A percentile compares a stretch with the other conserved stretches of the same genome.
phyloP scores from a whole-genome alignment of 1,140 invertebrate genomes.

The Drosophila punjabiensis region DNA sequence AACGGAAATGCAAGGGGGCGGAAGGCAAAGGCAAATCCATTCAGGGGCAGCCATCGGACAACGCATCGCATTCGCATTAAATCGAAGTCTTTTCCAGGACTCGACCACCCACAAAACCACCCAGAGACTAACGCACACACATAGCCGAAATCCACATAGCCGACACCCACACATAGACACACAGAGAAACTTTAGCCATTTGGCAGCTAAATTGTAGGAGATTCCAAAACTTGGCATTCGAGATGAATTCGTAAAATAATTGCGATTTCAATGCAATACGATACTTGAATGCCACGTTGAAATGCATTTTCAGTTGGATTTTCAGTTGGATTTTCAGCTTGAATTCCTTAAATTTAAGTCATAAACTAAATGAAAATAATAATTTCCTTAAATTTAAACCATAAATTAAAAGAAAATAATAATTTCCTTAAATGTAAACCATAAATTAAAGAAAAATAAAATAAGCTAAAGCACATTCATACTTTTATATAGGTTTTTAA shows the following conservation, averaged over 20 bases:
- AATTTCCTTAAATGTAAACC: no score
- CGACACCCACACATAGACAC: slow-evolving; percentile 18
- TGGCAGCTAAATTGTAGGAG: slow-evolving; percentile 69
- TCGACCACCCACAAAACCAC: slow-evolving; percentile 18
- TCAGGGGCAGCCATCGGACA: slow-evolving; percentile 64
- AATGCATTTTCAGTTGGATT: neutral
- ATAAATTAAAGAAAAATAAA: neutral
- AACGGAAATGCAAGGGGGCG: slow-evolving; percentile 19
- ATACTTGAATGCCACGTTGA: neutral
- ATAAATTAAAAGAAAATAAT: no score
- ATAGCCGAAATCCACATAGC: slow-evolving; percentile 4
- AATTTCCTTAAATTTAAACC: no score
- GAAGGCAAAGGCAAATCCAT: slow-evolving; percentile 53
- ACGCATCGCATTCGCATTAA: slow-evolving; percentile 80
- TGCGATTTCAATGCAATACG: neutral
- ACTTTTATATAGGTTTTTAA: no score
- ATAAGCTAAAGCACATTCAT: no score
- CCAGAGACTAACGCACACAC: slow-evolving; percentile 11
- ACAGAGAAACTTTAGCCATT: slow-evolving; percentile 63
- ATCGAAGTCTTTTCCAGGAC: slow-evolving; percentile 72
- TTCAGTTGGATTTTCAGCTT: neutral
- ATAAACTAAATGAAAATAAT: no score
- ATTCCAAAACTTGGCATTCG: slow-evolving; percentile 35
- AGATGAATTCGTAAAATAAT: slow-evolving; percentile 51
- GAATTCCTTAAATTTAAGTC: neutral